These are phyloP conservation scores for Dryadula phaetusa DNA, from an alignment of 2,888 invertebrate genomes.

Conservation along the genomic window DNA sequence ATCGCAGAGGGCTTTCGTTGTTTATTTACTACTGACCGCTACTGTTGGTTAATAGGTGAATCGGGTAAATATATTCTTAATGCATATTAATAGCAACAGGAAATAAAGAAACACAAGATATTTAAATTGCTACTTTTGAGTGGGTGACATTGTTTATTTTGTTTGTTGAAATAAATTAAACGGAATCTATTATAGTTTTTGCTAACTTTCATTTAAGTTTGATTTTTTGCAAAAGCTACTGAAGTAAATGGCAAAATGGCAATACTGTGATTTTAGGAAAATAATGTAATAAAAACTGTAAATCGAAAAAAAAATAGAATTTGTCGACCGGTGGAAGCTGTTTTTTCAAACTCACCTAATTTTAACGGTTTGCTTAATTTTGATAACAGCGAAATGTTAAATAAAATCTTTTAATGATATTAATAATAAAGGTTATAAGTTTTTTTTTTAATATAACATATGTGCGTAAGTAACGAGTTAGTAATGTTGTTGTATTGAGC, in stretches of 20 bases:
- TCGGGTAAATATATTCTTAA: slow-evolving; percentile 31
- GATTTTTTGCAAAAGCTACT: not conserved
- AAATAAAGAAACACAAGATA: not conserved
- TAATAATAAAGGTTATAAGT: too few relatives aligned
- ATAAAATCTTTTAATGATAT: too few relatives aligned
- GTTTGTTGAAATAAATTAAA: not conserved
- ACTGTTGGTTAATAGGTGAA: slow-evolving; percentile 66
- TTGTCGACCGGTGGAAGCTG: too few relatives aligned
- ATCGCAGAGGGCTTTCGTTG: slow-evolving; percentile 19
- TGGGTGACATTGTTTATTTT: not conserved
- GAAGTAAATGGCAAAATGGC: not conserved
- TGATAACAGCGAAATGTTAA: too few relatives aligned
- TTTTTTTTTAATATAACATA: too few relatives aligned
- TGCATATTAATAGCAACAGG: slow-evolving; percentile 1
- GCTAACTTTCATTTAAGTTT: not conserved
- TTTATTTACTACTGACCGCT: slow-evolving; percentile 61
- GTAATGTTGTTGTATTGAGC: too few relatives aligned
- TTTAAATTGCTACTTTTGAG: too few relatives aligned
- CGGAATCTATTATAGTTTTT: not conserved
- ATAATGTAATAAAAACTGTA: not conserved
- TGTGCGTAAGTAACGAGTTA: too few relatives aligned
- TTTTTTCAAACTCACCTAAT: not conserved
- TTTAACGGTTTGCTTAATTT: not conserved
- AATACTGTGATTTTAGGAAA: not conserved
- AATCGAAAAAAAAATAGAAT: not conserved